Conservation (phyloP, 2,113 vertebrate genomes). For the Ramphastos sulfuratus region DNA sequence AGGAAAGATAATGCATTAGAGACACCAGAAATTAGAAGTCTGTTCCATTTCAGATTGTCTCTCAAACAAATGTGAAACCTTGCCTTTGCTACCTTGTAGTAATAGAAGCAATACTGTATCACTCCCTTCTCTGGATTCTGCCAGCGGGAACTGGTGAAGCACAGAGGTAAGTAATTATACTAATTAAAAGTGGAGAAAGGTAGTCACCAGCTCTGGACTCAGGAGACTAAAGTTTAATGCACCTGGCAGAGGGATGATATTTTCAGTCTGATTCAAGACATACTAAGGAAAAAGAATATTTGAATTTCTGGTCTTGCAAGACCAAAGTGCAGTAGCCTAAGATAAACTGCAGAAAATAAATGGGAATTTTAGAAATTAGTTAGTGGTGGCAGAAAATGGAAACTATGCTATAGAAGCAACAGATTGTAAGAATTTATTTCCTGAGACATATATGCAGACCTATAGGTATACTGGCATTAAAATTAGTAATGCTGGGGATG, state of each 20-base stretch:
- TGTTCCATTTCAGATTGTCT: background rate
- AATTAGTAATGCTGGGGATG: background rate
- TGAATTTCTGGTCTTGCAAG: background rate
- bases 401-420: background rate
- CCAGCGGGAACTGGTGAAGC: background rate
- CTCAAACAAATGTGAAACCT: background rate
- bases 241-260: background rate
- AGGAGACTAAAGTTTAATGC: background rate
- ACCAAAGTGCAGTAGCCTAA: background rate
- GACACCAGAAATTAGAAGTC: background rate
- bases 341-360: background rate
- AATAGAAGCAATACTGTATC: background rate
- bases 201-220: background rate
- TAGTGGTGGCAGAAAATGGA: background rate
- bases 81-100: background rate
- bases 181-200: slow-evolving; percentile 28
- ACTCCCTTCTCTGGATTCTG: background rate
- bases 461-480: background rate
- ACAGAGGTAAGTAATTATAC: background rate
- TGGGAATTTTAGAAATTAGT: background rate
- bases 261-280: background rate
- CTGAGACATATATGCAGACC: background rate
- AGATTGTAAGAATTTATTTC: background rate
- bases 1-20: background rate
- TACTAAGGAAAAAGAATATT: background rate